phyloP scores from a whole-genome alignment of 2,797 vertebrate species.

The Gouania willdenowi region DNA sequence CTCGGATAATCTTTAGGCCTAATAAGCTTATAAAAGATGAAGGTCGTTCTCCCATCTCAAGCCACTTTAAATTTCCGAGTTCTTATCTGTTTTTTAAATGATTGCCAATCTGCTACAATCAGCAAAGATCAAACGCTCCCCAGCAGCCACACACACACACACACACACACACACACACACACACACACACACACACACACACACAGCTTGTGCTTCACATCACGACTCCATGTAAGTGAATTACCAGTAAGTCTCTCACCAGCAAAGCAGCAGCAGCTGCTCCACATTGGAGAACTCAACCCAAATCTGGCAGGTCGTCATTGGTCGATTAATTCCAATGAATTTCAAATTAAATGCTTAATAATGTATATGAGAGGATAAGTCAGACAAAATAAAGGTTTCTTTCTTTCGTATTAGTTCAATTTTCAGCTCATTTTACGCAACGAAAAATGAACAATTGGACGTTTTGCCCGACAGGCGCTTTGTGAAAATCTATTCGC shows the following conservation, averaged over 20 bases:
- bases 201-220: slow-evolving; percentile 19
- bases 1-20: slow-evolving; percentile 47
- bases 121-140: slow-evolving; percentile 46
- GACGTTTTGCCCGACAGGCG: too few species aligned
- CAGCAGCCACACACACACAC: too few species aligned
- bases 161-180: too few species aligned
- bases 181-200: too few species aligned
- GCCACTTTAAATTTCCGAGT: slow-evolving; percentile 38
- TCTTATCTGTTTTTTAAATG: slow-evolving; percentile 43
- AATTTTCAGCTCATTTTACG: too few species aligned
- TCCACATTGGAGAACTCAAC: slow-evolving; percentile 14
- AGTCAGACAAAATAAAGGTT: too few species aligned
- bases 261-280: slow-evolving; percentile 13
- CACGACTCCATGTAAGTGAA: too few species aligned
- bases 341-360: slow-evolving; percentile 35
- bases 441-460: too few species aligned
- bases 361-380: slow-evolving; percentile 14
- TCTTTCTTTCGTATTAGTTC: too few species aligned
- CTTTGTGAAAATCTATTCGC: too few species aligned
- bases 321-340: slow-evolving; percentile 16
- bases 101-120: slow-evolving; percentile 55
- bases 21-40: slow-evolving; percentile 60
- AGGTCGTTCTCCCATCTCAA: slow-evolving; percentile 23
- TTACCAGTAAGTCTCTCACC: too few species aligned
- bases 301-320: slow-evolving; percentile 34